Evolutionary conservation across 37 sponge, comb jelly and placozoan genomes (phyloP), one percentile per base, ranked within the genome.

Genomic region (Cliona cf. orientalis): DNA sequence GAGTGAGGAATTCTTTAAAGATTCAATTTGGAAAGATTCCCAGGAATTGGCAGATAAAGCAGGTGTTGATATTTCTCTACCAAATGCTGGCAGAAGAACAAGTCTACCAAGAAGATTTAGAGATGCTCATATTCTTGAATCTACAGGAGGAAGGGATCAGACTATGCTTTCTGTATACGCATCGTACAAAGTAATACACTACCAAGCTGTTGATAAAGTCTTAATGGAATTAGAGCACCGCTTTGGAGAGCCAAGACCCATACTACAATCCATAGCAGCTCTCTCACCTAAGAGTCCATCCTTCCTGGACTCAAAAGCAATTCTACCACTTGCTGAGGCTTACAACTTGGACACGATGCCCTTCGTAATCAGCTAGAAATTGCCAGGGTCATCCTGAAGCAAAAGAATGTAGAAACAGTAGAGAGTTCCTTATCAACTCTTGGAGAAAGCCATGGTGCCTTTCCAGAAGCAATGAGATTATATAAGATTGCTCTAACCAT

Each of bases 401-500:
- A 63, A 26, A 63, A 26, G 55, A 38, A 72, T 46, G 44, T 38
- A 72, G 74, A 72, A 3, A 72, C 74, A 45, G 49, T 72, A 6
- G 74, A 72, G 45, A 55, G 26, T 42, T n/a, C 23, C 41, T 72
- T 72, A 45, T 5, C 6, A 14, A 55, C 41, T 72, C 49, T 72
- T 72, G 74, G 74, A 72, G 41, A 63, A 63, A 63, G 44, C 42
- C 42, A 32, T 43, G 74, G n/a, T 29, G 74, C 41, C 21, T 72
- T 72, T 43, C 32, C 74, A 72, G 74, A 72, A 72, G 74, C 74
- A 38, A 72, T 38, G 21, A 72, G 44, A 45, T 55, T 72, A 5
- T 72, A 44, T 72, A 72, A 46, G 56, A 43, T 69, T 69, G 74
- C 74, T 44, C 46, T 73, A 46, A 73, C 74, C 23, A 73, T 73